phyloP scores from a whole-genome alignment of 2,113 vertebrate species.

The Tangachromis dhanisi region DNA sequence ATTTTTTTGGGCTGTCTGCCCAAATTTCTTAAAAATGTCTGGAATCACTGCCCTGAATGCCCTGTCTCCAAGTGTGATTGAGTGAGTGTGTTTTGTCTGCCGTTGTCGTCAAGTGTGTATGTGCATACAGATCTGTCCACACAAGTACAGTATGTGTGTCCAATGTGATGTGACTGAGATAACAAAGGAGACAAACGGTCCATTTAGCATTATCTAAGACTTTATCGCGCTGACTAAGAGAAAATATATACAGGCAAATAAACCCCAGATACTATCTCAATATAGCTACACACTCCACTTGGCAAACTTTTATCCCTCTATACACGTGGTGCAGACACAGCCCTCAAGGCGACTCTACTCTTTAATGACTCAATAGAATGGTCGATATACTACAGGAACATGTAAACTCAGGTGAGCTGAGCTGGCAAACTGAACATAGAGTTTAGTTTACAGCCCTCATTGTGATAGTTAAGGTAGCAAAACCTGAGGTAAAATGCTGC shows the following conservation, averaged over 20 bases:
- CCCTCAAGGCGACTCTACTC: conserved; percentile 10
- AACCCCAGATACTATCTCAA: conserved; percentile 34
- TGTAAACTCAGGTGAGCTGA: conserved; percentile 54
- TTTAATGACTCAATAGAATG: conserved; percentile 55
- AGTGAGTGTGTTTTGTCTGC: neutral
- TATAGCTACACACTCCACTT: conserved; percentile 16
- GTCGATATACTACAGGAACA: conserved; percentile 46
- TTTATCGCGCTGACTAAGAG: conserved; percentile 39
- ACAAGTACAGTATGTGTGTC: neutral
- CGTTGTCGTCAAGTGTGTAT: neutral
- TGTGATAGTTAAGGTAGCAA: conserved; percentile 34
- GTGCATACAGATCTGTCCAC: neutral
- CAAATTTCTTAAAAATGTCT: neutral
- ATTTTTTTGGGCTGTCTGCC: neutral
- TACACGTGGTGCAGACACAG: neutral
- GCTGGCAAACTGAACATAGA: conserved; percentile 27
- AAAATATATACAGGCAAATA: conserved; percentile 41
- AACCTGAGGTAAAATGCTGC: conserved; percentile 13
- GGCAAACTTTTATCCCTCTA: conserved; percentile 19
- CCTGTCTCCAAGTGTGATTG: neutral
- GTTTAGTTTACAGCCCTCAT: conserved; percentile 24
- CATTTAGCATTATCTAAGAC: conserved; percentile 42
- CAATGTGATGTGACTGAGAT: conserved; percentile 8
- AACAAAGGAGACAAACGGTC: conserved; percentile 34
- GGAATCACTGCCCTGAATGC: neutral